phyloP scores from a whole-genome alignment of 2,888 invertebrate species.

The Pristionchus maxplancki region DNA sequence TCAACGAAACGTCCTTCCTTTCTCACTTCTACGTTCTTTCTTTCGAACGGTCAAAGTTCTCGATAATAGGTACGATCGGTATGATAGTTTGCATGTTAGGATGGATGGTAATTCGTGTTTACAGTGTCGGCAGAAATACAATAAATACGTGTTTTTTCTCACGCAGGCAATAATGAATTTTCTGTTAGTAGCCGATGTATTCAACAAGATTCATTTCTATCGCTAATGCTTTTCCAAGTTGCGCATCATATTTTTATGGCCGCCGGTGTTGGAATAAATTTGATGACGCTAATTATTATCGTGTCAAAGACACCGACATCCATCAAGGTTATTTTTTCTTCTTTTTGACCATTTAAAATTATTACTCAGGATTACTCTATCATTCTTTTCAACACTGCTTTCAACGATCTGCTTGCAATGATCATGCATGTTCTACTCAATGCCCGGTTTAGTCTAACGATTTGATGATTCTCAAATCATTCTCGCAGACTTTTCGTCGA shows the following conservation, averaged over 20 bases:
- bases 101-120: too few relatives aligned
- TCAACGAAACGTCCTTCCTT: background rate
- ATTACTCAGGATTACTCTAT: background rate
- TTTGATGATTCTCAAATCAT: too few relatives aligned
- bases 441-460: too few relatives aligned
- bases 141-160: background rate
- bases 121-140: background rate
- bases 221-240: too few relatives aligned
- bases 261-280: too few relatives aligned
- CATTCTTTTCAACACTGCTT: background rate
- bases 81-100: background rate
- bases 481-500: too few relatives aligned
- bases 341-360: background rate
- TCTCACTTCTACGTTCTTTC: too few relatives aligned
- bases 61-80: background rate
- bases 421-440: background rate
- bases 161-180: background rate
- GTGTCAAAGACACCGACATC: background rate
- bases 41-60: background rate
- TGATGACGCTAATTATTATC: background rate
- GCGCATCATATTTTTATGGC: background rate
- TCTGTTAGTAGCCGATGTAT: too few relatives aligned
- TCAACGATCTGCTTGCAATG: background rate
- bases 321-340: background rate
- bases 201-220: too few relatives aligned